These are phyloP conservation scores for Elysia crispata DNA, from an alignment of 2,888 invertebrate genomes.

Conservation along the genomic window DNA sequence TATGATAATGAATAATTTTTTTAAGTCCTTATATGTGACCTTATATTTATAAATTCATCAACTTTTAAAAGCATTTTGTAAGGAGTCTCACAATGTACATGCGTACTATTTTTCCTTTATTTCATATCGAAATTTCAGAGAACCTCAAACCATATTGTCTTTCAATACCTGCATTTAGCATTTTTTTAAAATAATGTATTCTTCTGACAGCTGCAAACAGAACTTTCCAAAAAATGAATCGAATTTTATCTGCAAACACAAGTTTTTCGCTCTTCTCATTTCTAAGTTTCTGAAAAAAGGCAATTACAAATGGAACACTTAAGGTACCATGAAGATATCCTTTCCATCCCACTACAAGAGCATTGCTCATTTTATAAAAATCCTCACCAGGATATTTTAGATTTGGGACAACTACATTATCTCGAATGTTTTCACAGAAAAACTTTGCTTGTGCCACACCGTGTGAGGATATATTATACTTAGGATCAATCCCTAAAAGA, in stretches of 20 bases:
- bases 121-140: too few relatives aligned
- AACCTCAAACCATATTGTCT: neutral
- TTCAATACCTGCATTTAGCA: neutral
- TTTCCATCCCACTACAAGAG: conserved; percentile 64
- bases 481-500: conserved; percentile 88
- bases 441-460: conserved; percentile 57
- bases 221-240: neutral
- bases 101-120: too few relatives aligned
- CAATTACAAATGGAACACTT: too few relatives aligned
- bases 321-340: too few relatives aligned
- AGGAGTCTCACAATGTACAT: too few relatives aligned
- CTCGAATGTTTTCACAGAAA: conserved; percentile 67
- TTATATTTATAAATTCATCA: too few relatives aligned
- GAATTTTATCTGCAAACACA: neutral
- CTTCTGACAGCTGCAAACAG: neutral
- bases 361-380: conserved; percentile 66
- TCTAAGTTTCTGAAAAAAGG: neutral
- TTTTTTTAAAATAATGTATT: neutral
- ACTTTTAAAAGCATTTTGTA: too few relatives aligned
- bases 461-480: conserved; percentile 68
- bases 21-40: too few relatives aligned
- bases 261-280: neutral
- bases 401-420: conserved; percentile 59
- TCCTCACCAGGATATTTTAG: conserved; percentile 62
- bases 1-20: too few relatives aligned